phyloP scores from a whole-genome alignment of 2,888 invertebrate species.

The Dioctria rufipes region DNA sequence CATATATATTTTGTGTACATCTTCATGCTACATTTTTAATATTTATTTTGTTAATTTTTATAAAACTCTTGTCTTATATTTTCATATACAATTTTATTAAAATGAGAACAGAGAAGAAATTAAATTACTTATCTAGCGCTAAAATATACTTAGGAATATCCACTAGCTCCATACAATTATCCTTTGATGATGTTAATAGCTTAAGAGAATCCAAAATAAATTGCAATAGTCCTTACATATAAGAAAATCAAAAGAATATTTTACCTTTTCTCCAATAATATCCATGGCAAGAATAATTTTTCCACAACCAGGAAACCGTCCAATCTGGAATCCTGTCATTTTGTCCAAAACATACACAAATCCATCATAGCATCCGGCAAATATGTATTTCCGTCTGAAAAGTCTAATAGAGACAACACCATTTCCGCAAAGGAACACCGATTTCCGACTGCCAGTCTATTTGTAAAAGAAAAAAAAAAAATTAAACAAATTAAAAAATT shows the following conservation, averaged over 20 bases:
- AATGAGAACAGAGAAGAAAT: no score
- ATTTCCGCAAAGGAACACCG: slow-evolving; percentile 77
- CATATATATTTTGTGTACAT: no score
- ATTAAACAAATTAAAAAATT: background rate
- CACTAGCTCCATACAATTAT: slow-evolving; percentile 78
- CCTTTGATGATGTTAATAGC: slow-evolving; percentile 81
- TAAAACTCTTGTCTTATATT: no score
- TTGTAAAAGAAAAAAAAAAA: slow-evolving; percentile 58
- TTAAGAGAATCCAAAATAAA: slow-evolving; percentile 69
- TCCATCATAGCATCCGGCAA: slow-evolving; percentile 85
- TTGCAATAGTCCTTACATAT: background rate
- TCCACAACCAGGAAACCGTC: slow-evolving; percentile 79
- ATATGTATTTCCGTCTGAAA: slow-evolving; percentile 76
- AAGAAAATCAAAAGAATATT: background rate
- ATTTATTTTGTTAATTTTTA: no score
- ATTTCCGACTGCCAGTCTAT: slow-evolving; percentile 78
- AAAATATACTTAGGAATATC: slow-evolving; percentile 73
- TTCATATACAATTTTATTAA: no score
- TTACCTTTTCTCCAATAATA: slow-evolving; percentile 76
- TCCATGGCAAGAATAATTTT: slow-evolving; percentile 82
- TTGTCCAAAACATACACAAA: slow-evolving; percentile 80
- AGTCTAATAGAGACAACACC: slow-evolving; percentile 82
- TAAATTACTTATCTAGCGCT: slow-evolving; percentile 55
- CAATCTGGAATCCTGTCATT: slow-evolving; percentile 73
- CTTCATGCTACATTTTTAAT: no score